Conservation (phyloP, 2,797 vertebrate species). For the Tympanoctomys barrerae region DNA sequence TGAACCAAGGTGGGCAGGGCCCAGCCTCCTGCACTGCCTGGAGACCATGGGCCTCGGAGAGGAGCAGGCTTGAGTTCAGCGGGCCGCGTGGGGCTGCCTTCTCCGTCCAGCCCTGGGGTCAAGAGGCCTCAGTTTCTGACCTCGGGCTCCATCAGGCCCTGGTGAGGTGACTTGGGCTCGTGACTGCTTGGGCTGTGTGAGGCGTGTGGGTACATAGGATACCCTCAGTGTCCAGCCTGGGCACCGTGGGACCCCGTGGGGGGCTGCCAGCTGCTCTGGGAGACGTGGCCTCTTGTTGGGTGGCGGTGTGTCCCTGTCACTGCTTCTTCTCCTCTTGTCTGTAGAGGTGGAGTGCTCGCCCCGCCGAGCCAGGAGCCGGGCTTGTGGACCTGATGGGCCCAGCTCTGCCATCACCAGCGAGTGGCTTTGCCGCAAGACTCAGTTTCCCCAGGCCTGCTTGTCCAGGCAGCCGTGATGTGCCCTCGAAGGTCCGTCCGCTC, state of each 20-base stretch:
- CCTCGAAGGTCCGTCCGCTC: not conserved
- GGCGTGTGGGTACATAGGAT: not conserved
- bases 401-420: not conserved
- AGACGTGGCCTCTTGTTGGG: fast-evolving
- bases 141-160: not conserved
- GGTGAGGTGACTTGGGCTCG: not conserved
- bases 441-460: not conserved
- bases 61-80: too few relatives aligned
- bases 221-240: not conserved
- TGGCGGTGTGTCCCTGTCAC: not conserved
- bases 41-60: not conserved
- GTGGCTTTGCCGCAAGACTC: fast-evolving
- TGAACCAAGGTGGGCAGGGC: not conserved
- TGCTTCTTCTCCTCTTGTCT: fast-evolving
- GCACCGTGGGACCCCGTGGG: too few relatives aligned
- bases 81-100: not conserved
- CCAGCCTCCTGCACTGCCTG: not conserved
- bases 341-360: fast-evolving
- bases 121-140: not conserved
- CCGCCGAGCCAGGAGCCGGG: not conserved
- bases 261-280: not conserved
- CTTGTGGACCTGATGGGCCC: fast-evolving
- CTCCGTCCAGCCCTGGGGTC: not conserved
- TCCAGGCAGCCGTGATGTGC: not conserved
- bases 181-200: not conserved